Base-by-base conservation (phyloP, 1,140 invertebrate genomes). In the Hyposmocoma kahamanoa region DNA sequence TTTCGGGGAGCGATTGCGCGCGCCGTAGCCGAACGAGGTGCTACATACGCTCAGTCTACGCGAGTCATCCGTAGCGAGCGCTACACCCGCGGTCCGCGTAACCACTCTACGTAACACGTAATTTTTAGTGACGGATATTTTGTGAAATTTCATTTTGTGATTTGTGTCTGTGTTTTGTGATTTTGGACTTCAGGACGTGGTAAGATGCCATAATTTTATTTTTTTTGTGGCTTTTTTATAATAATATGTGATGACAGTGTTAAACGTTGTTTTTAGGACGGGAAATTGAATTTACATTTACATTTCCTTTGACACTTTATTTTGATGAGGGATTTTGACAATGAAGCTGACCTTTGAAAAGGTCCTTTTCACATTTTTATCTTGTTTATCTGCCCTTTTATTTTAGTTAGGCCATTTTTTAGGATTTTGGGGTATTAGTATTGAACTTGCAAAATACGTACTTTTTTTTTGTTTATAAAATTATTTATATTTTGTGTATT, bases 1-100 rank as follows among this genome's bases (percentile, higher is more conserved):
- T 80, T 73, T 70, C 53, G 63, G 65, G 60, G 54, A 66, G 43
- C 53, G n/a, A 62, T 59, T 78, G 80, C 78, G 80, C 80, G 78
- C 80, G 80, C 77, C 76, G 75, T 65, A 60, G 54, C 28, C 38
- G 61, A n/a, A n/a, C 42, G 47, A 53, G 55, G 46, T 38, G 47
- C 55, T 19, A 47, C 50, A 55, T 38, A 46, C 45, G 56, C 59
- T 69, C 71, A 80, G 80, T 81, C 39, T 38, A 47, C 48, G 47
- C 57, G 60, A 51, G 61, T 15, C 41, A 20, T 24, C 22, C 42
- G 50, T 18, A 32, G 13, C 38, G 19, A 10, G 19, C 9, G 38
- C 38, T 36, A 36, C 32, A 17, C n/a, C n/a, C 11, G 11, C 32
- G 32, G 15, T 36, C 18, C 6, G 8, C 8, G 15, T 15, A 36